Base-by-base conservation (phyloP, 2,888 invertebrate species). In the Meloe dianella region DNA sequence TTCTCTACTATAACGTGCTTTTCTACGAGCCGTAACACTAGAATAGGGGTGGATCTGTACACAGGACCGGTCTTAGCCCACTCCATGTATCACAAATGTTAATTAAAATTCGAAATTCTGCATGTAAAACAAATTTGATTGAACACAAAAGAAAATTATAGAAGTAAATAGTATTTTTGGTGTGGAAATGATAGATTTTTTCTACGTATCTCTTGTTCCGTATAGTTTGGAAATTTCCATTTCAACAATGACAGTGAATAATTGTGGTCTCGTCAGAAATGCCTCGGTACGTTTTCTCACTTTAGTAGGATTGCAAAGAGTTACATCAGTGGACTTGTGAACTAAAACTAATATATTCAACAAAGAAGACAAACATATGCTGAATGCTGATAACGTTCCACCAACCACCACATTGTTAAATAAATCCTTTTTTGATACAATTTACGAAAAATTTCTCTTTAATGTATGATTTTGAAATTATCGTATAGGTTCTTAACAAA, bases 181-280 rank as follows among this genome's bases (percentile, higher is more conserved):
- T 57, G 59, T 47, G 65, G 35, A 41, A 10, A 20, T 47, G 9
- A 47, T 47, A 20, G 10, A 20, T 2, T 47, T 47, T 41, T 41
- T 41, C 9, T 22, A 9, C 20, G 47, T 20, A 35, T 35, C 27
- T n/a, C n/a, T n/a, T 27, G 27, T 27, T 35, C 35, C 14, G 1
- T 22, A 20, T 22, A 20, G 47, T 47, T n/a, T 47, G 20, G 12
- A 54, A 54, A 54, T 54, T 54, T 54, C 12, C 24, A 24, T 54
- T 54, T 54, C 9, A 24, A 54, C 54, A 6, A 24, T 75, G 80
- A 80, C 80, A 75, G 71, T 80, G 80, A 80, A 79, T 79, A 79
- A 80, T 80, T 78, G 80, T 78, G 75, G 76, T 77, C 77, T 77
- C 77, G 72, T 74, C 74, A 72, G 68, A 74, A 76, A 80, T 80